phyloP scores from a whole-genome alignment of 2,888 invertebrate genomes.

The Adineta ricciae region DNA sequence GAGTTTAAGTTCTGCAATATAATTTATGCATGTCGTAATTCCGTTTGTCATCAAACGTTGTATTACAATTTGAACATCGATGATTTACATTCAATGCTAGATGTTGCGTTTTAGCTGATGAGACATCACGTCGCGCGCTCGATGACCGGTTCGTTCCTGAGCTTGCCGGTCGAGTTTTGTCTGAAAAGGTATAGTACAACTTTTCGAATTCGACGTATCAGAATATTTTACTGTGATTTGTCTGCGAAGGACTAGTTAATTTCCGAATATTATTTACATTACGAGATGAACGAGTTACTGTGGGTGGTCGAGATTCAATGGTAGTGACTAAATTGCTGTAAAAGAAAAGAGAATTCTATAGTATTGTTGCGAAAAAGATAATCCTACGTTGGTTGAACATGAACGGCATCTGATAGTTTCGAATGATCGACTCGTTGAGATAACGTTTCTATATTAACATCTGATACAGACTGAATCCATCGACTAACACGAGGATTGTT shows the following conservation, averaged over 20 bases:
- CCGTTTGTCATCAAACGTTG: conserved; percentile 41
- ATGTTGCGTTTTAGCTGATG: not conserved
- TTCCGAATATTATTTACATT: not conserved
- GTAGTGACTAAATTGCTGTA: not conserved
- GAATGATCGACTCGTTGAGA: not conserved
- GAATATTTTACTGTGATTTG: not conserved
- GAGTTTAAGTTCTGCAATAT: conserved; percentile 38
- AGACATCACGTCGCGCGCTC: not conserved
- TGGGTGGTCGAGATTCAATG: not conserved
- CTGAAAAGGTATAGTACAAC: too few species aligned
- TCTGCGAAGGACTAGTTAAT: not conserved
- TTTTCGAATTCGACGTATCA: too few species aligned
- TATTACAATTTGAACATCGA: conserved; percentile 43
- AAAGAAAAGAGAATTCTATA: not conserved
- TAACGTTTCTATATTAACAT: not conserved
- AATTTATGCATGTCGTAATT: conserved; percentile 45
- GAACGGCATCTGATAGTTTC: not conserved
- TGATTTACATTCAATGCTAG: conserved; percentile 28
- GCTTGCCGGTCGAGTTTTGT: not conserved
- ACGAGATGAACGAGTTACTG: not conserved
- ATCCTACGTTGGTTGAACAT: not conserved
- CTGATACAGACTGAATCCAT: not conserved
- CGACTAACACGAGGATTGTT: not conserved
- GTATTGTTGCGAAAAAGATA: too few species aligned
- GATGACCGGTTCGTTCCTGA: not conserved